A percentile compares a stretch with the other conserved stretches of the same genome.
These are phyloP conservation scores for Smittia sp. DNA, from an alignment of 2,888 invertebrate genomes.

Conservation along the genomic window DNA sequence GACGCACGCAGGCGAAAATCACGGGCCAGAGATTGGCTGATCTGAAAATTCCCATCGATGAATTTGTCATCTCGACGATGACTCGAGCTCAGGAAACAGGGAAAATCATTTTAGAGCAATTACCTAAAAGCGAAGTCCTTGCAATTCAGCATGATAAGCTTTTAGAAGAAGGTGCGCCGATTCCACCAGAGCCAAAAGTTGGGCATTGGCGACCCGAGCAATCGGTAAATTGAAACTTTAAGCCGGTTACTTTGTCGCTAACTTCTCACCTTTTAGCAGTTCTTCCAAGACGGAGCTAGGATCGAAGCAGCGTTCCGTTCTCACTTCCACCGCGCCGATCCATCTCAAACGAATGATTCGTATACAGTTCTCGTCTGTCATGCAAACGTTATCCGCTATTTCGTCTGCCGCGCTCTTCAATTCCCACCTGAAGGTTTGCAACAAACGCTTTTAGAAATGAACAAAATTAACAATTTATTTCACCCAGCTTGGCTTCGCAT, in stretches of 20 bases:
- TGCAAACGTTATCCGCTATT: constrained; percentile 95
- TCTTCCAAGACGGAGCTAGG: constrained; percentile 85
- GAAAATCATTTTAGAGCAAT: constrained; percentile 69
- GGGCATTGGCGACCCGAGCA: constrained; percentile 83
- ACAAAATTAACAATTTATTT: no score
- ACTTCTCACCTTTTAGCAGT: constrained; percentile 77
- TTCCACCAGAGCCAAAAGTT: constrained; percentile 75
- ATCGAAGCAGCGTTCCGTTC: constrained; percentile 91
- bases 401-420: constrained; percentile 90
- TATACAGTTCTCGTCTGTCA: constrained; percentile 94
- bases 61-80: constrained; percentile 87
- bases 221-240: constrained; percentile 70
- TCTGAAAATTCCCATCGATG: constrained; percentile 74
- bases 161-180: constrained; percentile 90
- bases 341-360: constrained; percentile 74
- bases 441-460: no score
- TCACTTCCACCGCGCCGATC: constrained; percentile 86
- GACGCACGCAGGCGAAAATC: constrained; percentile 76
- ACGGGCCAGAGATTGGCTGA: constrained; percentile 80
- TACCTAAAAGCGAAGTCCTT: constrained; percentile 54
- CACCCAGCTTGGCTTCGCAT: constrained; percentile 96
- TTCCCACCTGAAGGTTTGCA: constrained; percentile 95
- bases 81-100: constrained; percentile 90
- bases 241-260: background rate
- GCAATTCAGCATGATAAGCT: constrained; percentile 66